Evolutionary conservation across 2,888 invertebrate species (phyloP).

Genomic region (Hoplodrina ambigua): DNA sequence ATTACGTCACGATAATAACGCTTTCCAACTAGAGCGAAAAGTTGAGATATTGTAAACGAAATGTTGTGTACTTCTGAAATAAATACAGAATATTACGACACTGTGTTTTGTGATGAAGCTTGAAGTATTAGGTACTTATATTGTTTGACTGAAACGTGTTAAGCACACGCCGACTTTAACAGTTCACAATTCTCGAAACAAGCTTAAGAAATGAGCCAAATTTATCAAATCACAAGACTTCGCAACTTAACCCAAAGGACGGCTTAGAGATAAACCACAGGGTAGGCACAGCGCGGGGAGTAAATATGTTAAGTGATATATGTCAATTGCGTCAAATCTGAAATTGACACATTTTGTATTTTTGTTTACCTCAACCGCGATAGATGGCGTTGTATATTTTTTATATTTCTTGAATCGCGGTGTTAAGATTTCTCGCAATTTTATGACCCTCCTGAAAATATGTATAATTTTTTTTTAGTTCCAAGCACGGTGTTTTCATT

Average conservation of each 20-base stretch:
- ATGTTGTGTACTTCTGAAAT: conserved; percentile 13
- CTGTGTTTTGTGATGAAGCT: conserved; percentile 9
- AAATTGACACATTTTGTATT: too few species aligned
- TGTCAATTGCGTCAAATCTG: too few species aligned
- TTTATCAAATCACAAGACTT: conserved; percentile 35
- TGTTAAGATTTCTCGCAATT: too few species aligned
- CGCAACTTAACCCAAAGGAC: conserved; percentile 3
- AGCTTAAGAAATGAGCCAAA: conserved; percentile 35
- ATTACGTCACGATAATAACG: conserved; percentile 23
- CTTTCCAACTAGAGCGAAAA: conserved; percentile 23
- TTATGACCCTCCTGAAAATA: too few species aligned
- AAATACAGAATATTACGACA: conserved; percentile 18
- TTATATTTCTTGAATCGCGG: too few species aligned
- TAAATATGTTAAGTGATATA: too few species aligned
- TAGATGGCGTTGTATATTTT: too few species aligned
- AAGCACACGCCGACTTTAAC: conserved; percentile 10
- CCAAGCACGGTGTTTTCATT: too few species aligned
- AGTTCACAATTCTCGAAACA: conserved; percentile 23
- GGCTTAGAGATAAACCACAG: neutral
- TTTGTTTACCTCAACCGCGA: too few species aligned
- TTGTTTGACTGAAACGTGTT: conserved; percentile 11
- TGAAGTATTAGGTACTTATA: conserved; percentile 22
- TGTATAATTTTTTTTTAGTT: too few species aligned
- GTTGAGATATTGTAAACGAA: conserved; percentile 27
- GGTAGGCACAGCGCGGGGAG: neutral